Evolutionary conservation across 2,888 invertebrate species (phyloP).

Genomic region (Pomacea canaliculata): DNA sequence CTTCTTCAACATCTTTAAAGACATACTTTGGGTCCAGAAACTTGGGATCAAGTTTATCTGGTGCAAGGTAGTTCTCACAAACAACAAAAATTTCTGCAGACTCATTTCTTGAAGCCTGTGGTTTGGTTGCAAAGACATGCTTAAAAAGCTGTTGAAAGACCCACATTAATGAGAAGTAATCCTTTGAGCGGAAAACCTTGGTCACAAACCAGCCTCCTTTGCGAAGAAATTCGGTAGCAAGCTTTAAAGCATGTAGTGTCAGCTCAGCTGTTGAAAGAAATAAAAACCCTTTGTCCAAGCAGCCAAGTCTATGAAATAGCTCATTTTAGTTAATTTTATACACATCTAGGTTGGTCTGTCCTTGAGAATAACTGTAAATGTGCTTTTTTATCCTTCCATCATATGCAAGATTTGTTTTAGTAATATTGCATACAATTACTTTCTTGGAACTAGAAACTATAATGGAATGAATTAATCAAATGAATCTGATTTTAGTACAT

Average conservation of each 20-base stretch:
- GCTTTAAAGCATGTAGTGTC: constrained; percentile 91
- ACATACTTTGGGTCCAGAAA: constrained; percentile 94
- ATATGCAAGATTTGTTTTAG: not conserved
- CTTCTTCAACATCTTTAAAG: constrained; percentile 83
- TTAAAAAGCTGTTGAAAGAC: constrained; percentile 96
- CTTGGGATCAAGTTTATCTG: constrained; percentile 88
- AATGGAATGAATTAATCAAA: no score
- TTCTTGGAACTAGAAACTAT: not conserved
- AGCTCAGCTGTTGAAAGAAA: constrained; percentile 77
- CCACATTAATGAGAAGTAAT: constrained; percentile 95
- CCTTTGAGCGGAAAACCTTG: constrained; percentile 97
- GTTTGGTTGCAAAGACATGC: constrained; percentile 95
- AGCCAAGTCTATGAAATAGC: not conserved
- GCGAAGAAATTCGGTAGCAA: constrained; percentile 89
- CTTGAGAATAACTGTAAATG: no score
- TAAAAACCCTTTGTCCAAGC: not conserved
- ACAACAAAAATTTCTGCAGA: constrained; percentile 99
- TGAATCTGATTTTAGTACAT: not conserved
- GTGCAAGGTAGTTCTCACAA: constrained; percentile 93
- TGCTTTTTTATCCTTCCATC: no score
- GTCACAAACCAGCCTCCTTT: constrained; percentile 98
- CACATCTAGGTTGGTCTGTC: not conserved
- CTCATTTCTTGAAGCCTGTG: constrained; percentile 96
- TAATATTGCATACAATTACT: not conserved
- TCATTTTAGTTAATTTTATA: not conserved